Percentiles rank a stretch among this genome's conserved stretches.
Conservation (phyloP, 2,113 vertebrate species). For the Loxodonta africana region DNA sequence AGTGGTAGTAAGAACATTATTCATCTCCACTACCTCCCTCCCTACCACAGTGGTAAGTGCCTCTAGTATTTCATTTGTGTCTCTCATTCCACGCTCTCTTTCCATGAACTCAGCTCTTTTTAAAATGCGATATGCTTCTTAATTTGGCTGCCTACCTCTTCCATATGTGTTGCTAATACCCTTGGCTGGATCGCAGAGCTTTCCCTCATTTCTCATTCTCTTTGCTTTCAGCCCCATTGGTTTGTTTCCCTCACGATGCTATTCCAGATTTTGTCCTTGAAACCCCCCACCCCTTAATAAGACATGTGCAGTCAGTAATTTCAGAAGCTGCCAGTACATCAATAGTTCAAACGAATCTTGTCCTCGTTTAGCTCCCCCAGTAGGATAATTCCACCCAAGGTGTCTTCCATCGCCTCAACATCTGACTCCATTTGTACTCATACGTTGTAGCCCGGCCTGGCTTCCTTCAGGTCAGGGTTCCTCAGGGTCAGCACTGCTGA, state of each 20-base stretch:
- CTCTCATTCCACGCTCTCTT: background rate
- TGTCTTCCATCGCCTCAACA: background rate
- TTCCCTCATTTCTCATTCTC: background rate
- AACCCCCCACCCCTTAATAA: background rate
- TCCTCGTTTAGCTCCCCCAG: background rate
- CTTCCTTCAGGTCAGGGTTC: background rate
- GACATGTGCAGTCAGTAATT: background rate
- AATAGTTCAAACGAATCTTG: background rate
- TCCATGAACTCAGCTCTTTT: background rate
- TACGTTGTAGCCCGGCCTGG: background rate
- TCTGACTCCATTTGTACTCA: background rate
- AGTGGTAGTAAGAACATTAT: background rate
- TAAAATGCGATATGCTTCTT: background rate
- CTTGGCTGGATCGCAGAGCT: background rate
- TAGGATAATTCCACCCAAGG: background rate
- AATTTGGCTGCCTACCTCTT: background rate
- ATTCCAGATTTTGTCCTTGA: constrained; percentile 24
- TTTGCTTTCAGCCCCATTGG: constrained; percentile 9
- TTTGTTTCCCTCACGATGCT: constrained; percentile 7
- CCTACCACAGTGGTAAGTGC: background rate
- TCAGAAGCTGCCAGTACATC: constrained; percentile 18
- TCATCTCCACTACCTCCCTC: background rate
- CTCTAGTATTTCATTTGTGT: background rate
- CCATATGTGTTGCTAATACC: background rate
- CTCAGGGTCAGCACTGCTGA: background rate